Evolutionary conservation across 30 jellyfish, hydroid and myxozoan species (phyloP), one percentile per base, ranked within the genome.

Genomic region (Aurelia aurita): DNA sequence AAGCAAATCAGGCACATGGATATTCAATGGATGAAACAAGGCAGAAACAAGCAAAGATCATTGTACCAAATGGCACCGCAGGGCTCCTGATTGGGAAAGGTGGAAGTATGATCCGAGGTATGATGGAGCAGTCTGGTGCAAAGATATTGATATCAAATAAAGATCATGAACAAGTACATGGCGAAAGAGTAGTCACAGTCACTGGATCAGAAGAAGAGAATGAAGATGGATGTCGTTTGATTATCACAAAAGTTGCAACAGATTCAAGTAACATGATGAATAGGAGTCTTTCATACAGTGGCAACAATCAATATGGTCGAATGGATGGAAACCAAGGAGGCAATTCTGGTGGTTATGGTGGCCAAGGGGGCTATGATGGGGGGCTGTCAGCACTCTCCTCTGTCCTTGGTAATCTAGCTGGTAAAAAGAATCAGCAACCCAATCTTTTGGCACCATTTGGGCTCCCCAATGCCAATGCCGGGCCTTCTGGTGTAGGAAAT

Each of bases 41-140:
- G 51, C 82, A 64, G 51, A 75, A 74, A 69, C 92, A 85, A 85
- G 97, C 86, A 3, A 89, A 89, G 55, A 95, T 95, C 31, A 90
- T 95, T 79, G 95, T 90, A n/a, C 99, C 99, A 20, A 89, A 95
- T 86, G 94, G 96, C 39, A 95, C 98, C 2, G 99, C 99, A 14
- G 99, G 99, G 2, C 71, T 89, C 3, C 86, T 95, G 22, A 95
- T 95, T 71, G 99, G 99, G 46, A 96, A 92, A 54, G 99, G 98
- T 25, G 99, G 99, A n/a, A 35, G 93, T 14, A 86, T 90, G 76
- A 95, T 95, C 22, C 90, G 95, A 43, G 46, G 82, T 51, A 73
- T 95, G 58, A 96, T 79, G 79, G 99, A 95, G 67, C 96, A 79
- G 18, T 84, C 99, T 20, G 93, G 94, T 57, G 96, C 99, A 20